phyloP scores from a whole-genome alignment of 2,797 vertebrate genomes.

The Balearica regulorum region DNA sequence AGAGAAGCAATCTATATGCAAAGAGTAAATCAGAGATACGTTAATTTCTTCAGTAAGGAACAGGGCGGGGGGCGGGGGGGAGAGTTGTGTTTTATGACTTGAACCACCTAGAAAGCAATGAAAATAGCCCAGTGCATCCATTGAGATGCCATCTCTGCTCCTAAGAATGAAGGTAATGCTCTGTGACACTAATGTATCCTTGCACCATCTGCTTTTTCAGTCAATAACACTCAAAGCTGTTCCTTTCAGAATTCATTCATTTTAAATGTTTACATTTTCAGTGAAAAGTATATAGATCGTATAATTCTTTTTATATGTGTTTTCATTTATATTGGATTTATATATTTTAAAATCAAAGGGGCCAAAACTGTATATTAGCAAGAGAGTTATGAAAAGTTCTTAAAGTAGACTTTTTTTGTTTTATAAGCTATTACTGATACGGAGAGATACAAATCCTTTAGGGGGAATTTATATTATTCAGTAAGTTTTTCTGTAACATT shows the following conservation, averaged over 20 bases:
- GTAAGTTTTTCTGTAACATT: background rate
- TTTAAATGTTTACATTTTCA: constrained; percentile 32
- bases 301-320: background rate
- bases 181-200: constrained; percentile 62
- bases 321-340: background rate
- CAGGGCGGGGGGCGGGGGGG: too few relatives aligned
- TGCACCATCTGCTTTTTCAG: constrained; percentile 64
- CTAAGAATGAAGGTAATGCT: constrained; percentile 54
- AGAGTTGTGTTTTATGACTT: background rate
- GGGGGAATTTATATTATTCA: background rate
- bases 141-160: background rate
- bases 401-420: background rate
- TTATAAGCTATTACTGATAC: background rate
- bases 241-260: constrained; percentile 49
- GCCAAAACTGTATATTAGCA: background rate
- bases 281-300: background rate
- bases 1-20: constrained; percentile 24
- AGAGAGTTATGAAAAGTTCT: background rate
- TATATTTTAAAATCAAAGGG: constrained; percentile 8
- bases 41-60: constrained; percentile 9
- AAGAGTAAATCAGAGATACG: background rate
- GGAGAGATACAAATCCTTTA: background rate
- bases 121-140: background rate
- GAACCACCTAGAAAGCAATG: background rate
- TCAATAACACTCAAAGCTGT: constrained; percentile 56